Base-by-base conservation (phyloP, 2,888 invertebrate genomes). In the Abrostola triplasia region DNA sequence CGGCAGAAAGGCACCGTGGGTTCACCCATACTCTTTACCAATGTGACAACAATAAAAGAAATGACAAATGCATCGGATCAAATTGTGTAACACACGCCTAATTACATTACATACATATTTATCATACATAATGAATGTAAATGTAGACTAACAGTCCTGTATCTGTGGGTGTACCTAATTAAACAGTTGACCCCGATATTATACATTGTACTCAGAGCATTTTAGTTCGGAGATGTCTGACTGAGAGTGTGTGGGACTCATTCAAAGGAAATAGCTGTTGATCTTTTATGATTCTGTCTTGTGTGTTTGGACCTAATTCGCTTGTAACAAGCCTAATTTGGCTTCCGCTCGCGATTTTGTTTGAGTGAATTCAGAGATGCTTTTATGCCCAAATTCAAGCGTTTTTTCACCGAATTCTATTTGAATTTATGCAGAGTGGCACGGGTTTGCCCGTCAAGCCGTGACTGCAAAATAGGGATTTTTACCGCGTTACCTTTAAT, bases 111-210 rank as follows among this genome's bases (percentile, higher is more conserved):
- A 71, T 75, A 64, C 68, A 76, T 81, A 81, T 78, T 71, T 66
- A 75, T 75, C 48, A 74, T 58, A 70, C 61, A 44, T 73, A 80
- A 81, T 80, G 63, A 56, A 84, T 84, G 82, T 75, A 77, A 84
- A 85, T 83, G 72, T 68, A 77, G 44, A 44, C 75, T 70, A 79
- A 76, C 75, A 73, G 80, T 67, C 67, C 66, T 68, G 63, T 53
- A 36, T 60, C 55, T 36, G 85, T 87, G 82, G 88, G 89, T 68
- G 86, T 73, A 66, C 61, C 73, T 86, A 82, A 90, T 90, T 91
- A 89, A 88, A 82, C 84, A 85, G 82, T 81, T 87, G 90, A 90
- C 90, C 90, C 75, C 83, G 65, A 90, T 86, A 86, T 89, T 88
- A 89, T 42, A 58, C 56, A 47, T 76, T 73, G 67, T 70, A 59